Evolutionary conservation across 1,140 invertebrate genomes (phyloP).

Genomic region (Brachystomella parvula): DNA sequence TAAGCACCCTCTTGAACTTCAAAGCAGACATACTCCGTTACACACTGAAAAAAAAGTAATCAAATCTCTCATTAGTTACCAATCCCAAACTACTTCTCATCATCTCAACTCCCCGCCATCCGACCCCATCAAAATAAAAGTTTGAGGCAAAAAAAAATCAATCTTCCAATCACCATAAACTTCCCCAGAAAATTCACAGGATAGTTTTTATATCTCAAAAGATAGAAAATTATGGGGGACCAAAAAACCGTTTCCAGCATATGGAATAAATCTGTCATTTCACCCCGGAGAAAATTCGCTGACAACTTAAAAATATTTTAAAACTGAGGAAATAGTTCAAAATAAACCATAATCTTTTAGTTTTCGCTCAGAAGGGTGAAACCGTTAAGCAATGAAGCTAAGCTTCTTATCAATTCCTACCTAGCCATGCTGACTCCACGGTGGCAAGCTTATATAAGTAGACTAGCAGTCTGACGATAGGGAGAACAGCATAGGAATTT

Average conservation of each 20-base stretch:
- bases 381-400: too few relatives aligned
- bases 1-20: slow-evolving; percentile 59
- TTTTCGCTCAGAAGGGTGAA: too few relatives aligned
- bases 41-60: slow-evolving; percentile 64
- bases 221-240: background rate
- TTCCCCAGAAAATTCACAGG: background rate
- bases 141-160: background rate
- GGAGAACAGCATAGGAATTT: too few relatives aligned
- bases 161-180: background rate
- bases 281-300: too few relatives aligned
- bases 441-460: too few relatives aligned
- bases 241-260: background rate
- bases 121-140: background rate
- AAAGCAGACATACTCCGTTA: slow-evolving; percentile 73
- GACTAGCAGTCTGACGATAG: too few relatives aligned
- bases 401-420: too few relatives aligned
- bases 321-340: too few relatives aligned
- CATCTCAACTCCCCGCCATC: background rate
- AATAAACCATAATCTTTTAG: too few relatives aligned
- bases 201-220: background rate
- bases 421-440: too few relatives aligned
- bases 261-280: too few relatives aligned
- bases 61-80: slow-evolving; percentile 13
- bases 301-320: too few relatives aligned
- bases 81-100: background rate